Base-by-base conservation (phyloP, 2,113 vertebrate genomes). In the Sprattus sprattus region DNA sequence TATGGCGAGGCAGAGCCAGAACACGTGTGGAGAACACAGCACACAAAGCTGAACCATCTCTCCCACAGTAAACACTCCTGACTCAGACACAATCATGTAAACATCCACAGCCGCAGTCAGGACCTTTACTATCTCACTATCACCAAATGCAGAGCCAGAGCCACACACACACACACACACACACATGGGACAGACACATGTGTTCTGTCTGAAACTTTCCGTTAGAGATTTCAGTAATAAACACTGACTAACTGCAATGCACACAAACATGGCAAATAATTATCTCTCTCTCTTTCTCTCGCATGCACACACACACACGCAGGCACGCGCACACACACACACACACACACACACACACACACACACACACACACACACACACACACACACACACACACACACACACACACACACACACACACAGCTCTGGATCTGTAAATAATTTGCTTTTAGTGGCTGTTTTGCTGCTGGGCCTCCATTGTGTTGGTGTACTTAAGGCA, bases 361-460 rank as follows among this genome's bases (percentile, higher is more conserved):
- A 18, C 52, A 20, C 18, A 54, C 1, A 54, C 52, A 18, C 18
- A 54, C 52, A 15, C 52, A 15, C 52, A 15, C 52, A 54, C 52
- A 9, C 47, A 47, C n/a, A 46, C 46, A 46, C 46, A 46, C 46
- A n/a, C 46, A 46, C 46, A 46, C 46, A 46, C 46, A 46, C 46
- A 46, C 54, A 57, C 54, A 20, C 57, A 20, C 57, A 20, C 20
- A 20, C 57, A 25, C 57, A 64, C 57, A 64, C 57, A 64, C 60
- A 64, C 22, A 64, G 15, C 15, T 57, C 47, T 44, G 45, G 80
- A 50, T 57, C 39, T 78, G 85, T 83, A 80, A 78, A 78, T 52
- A 83, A 75, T 82, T 86, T 46, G 47, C 82, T 25, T 49, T 2
- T 18, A 16, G 22, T 8, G 13, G 57, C 82, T 46, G 50, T 81